Percentiles rank a stretch among this genome's conserved stretches.
phyloP scores from a whole-genome alignment of 2,888 invertebrate genomes.

The Scelioninae gen. 1 region DNA sequence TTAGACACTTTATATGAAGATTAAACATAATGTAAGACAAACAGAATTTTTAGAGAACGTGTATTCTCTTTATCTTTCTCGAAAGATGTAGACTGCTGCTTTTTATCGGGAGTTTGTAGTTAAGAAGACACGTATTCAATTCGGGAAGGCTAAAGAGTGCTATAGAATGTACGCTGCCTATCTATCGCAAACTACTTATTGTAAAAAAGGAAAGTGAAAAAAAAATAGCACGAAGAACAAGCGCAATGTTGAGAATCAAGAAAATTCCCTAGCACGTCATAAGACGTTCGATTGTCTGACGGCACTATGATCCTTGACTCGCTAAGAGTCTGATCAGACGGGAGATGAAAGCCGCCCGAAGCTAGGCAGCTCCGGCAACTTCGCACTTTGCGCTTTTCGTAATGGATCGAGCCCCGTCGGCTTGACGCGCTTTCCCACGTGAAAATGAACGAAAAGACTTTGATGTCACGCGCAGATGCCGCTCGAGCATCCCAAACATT shows the following conservation, averaged over 20 bases:
- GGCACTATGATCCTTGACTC: constrained; percentile 43
- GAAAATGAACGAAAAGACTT: constrained; percentile 22
- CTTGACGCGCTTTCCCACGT: constrained; percentile 45
- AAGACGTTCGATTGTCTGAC: constrained; percentile 47
- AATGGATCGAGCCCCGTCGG: constrained; percentile 47
- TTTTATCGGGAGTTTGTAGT: constrained; percentile 12
- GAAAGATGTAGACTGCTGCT: constrained; percentile 6
- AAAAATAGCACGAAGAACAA: constrained; percentile 9
- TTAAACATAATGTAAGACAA: background rate
- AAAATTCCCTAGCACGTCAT: constrained; percentile 15
- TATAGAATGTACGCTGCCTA: constrained; percentile 38
- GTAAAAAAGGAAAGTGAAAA: constrained; percentile 4
- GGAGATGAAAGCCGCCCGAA: constrained; percentile 54
- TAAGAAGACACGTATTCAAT: constrained; percentile 16
- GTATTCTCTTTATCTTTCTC: constrained; percentile 16
- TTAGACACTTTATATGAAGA: background rate
- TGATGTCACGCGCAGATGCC: constrained; percentile 29
- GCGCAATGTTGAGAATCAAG: background rate
- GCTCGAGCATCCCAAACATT: constrained; percentile 12
- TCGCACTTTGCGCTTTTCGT: constrained; percentile 60
- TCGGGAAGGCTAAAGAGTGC: constrained; percentile 20
- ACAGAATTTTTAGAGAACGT: constrained; percentile 16
- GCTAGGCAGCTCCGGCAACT: constrained; percentile 51
- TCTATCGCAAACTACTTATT: constrained; percentile 55
- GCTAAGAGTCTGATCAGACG: constrained; percentile 49